Base-by-base conservation (phyloP, 2,113 vertebrate genomes). In the Prinia subflava region DNA sequence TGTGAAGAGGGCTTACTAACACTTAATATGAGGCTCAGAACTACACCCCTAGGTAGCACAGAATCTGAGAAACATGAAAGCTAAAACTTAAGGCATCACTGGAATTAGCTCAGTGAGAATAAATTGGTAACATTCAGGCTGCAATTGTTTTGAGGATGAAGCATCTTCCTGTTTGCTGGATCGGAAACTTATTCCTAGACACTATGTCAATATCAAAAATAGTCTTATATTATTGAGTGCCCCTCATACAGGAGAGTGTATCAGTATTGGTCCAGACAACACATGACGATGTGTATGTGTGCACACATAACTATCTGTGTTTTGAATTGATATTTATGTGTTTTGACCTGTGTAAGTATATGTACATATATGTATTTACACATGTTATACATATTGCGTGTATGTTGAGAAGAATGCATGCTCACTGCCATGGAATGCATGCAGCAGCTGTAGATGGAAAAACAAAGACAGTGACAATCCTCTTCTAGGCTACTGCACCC, bases 381-480 rank as follows among this genome's bases (percentile, higher is more conserved):
- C 2, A 3, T 7, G 18, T 6, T 22, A 24, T 13, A 8, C 9
- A 13, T 52, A 3, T 27, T 23, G 3, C 13, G 13, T 23, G 16
- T 21, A 24, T 28, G 11, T 37, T 64, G 69, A 67, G 42, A 82
- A 35, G 30, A 83, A 49, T 7, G 27, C 7, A 9, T 19, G 39
- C 24, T 31, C 1, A 21, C 7, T 56, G 47, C n/a, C 33, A 17
- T 52, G 57, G 39, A 79, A 56, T 1, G 0, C 22, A 6, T 9
- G 27, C 17, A 83, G 37, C 0, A 6, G 42, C 0, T 0, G 20
- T 13, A 35, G 37, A n/a, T 19, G 25, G 7, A 27, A 60, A 89
- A 81, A 11, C 23, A 78, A 74, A 67, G 28, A 17, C 4, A 35
- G 37, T 15, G 35, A 31, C 2, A 17, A 67, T 11, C 15, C 11